phyloP scores from a whole-genome alignment of 2,797 vertebrate species.

The Xenentodon cancila region DNA sequence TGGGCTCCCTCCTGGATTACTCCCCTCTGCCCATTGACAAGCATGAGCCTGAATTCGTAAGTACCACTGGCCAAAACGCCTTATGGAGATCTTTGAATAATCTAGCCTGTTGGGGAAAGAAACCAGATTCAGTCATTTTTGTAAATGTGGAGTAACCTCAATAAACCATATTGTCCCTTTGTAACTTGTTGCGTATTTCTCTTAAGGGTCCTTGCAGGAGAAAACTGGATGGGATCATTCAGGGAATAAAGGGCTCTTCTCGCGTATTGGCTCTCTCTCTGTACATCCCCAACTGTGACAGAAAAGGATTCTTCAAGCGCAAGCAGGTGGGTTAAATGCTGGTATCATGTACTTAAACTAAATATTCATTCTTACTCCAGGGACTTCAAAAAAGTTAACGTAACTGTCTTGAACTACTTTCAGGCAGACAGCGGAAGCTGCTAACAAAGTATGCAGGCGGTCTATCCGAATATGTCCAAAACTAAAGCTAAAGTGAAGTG shows the following conservation, averaged over 20 bases:
- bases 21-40: conserved; percentile 89
- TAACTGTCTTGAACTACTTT: too few species aligned
- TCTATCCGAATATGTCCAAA: too few species aligned
- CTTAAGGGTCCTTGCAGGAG: conserved; percentile 95
- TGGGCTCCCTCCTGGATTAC: conserved; percentile 85
- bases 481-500: too few species aligned
- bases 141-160: not conserved
- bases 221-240: conserved; percentile 94
- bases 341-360: not conserved
- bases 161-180: not conserved
- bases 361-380: too few species aligned
- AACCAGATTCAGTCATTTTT: not conserved
- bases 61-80: conserved; percentile 46
- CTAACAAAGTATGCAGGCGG: too few species aligned
- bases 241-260: conserved; percentile 94
- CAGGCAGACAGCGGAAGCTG: too few species aligned
- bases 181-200: conserved; percentile 8
- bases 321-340: conserved; percentile 87
- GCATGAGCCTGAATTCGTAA: conserved; percentile 95
- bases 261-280: conserved; percentile 90
- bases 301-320: conserved; percentile 97
- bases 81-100: too few species aligned
- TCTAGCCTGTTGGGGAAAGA: too few species aligned
- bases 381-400: too few species aligned
- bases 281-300: conserved; percentile 98